A percentile compares a stretch with the other conserved stretches of the same genome.
These are phyloP conservation scores for Anastatus disparis DNA, from an alignment of 1,140 invertebrate species.

Conservation along the genomic window DNA sequence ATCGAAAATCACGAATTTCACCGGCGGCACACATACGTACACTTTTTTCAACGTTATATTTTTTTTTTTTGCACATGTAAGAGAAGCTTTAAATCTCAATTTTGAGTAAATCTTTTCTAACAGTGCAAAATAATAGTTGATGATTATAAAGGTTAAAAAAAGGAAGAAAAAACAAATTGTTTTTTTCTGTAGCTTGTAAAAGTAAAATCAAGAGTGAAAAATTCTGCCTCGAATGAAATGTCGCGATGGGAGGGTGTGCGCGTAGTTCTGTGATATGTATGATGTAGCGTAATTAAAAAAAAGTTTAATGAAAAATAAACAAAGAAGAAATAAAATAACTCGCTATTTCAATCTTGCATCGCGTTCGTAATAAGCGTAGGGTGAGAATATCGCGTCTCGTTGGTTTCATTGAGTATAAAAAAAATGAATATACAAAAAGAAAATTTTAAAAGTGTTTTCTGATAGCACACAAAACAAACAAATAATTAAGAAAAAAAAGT, in stretches of 20 bases:
- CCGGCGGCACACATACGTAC: neutral
- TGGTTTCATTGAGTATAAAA: no score
- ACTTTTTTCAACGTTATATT: no score
- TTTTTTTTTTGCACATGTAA: no score
- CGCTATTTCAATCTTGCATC: conserved; percentile 59
- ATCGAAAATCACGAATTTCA: conserved; percentile 30
- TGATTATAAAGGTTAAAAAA: no score
- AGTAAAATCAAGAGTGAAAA: neutral
- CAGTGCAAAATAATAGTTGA: no score
- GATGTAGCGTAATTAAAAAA: conserved; percentile 63
- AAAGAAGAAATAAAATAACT: conserved; percentile 47
- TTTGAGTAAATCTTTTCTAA: no score
- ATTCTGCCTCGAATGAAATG: conserved; percentile 1
- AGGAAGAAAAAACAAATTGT: neutral
- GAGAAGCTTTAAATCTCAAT: no score
- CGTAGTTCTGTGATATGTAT: conserved; percentile 69
- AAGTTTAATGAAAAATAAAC: conserved; percentile 28
- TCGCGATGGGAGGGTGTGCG: conserved; percentile 55
- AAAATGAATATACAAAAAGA: no score
- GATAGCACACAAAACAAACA: conserved; percentile 8
- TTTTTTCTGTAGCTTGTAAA: no score
- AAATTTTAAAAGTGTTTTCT: neutral
- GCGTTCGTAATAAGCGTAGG: conserved; percentile 41
- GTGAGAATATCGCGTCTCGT: conserved; percentile 30
- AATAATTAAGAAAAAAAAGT: neutral